Evolutionary conservation across 2,888 invertebrate species (phyloP).

Genomic region (Noctua janthe): DNA sequence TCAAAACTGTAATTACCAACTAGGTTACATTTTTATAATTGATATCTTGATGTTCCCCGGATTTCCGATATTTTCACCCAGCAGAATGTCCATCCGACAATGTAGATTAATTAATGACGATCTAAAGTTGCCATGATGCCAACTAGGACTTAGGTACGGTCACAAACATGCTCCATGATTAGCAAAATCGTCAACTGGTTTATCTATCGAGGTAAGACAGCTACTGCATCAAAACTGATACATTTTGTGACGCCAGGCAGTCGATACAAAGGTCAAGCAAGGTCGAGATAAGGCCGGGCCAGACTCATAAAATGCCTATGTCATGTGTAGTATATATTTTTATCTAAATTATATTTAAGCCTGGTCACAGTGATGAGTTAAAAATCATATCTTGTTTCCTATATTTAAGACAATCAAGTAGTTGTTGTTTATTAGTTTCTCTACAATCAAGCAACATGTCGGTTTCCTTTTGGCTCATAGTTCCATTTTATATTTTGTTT

Average conservation of each 20-base stretch:
- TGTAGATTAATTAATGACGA: background rate
- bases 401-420: background rate
- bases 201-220: background rate
- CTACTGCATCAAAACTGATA: background rate
- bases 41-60: too few species aligned
- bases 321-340: background rate
- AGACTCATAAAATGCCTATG: background rate
- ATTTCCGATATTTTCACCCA: too few species aligned
- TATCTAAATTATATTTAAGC: background rate
- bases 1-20: too few species aligned
- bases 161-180: background rate
- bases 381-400: background rate
- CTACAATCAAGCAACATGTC: conserved; percentile 2
- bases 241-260: background rate
- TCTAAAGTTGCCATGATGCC: background rate
- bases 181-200: background rate
- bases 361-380: background rate
- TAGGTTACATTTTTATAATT: too few species aligned
- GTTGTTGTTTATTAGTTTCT: background rate
- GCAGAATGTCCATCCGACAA: background rate
- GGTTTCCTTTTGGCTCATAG: background rate
- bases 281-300: background rate
- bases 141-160: background rate
- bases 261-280: background rate
- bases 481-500: background rate